A percentile compares a stretch with the other conserved stretches of the same genome.
phyloP scores from a whole-genome alignment of 2,113 vertebrate genomes.

The Serilophus lunatus region DNA sequence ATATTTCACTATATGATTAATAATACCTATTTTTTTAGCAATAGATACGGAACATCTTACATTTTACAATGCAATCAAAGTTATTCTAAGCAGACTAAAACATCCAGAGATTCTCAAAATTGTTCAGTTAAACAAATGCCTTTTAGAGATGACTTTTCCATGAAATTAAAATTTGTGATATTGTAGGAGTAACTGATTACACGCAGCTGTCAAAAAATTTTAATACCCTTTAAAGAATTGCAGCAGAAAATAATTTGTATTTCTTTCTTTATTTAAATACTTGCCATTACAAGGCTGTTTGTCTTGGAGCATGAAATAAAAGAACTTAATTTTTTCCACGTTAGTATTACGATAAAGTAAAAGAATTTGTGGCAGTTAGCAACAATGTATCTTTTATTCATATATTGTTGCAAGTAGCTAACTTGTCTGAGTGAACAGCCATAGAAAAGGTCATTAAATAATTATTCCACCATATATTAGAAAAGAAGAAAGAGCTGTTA shows the following conservation, averaged over 20 bases:
- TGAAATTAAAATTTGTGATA: not conserved
- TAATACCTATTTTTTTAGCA: not conserved
- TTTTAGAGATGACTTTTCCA: not conserved
- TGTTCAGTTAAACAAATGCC: not conserved
- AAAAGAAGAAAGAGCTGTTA: not conserved
- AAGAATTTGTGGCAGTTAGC: constrained; percentile 20
- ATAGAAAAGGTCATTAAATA: not conserved
- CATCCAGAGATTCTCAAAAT: not conserved
- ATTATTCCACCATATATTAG: not conserved
- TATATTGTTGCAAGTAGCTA: not conserved
- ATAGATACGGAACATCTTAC: not conserved
- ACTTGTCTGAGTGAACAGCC: not conserved
- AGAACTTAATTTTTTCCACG: not conserved
- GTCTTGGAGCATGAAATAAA: constrained; percentile 35
- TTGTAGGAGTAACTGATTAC: not conserved
- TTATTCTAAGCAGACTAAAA: not conserved
- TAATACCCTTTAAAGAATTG: not conserved
- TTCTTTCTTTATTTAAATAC: not conserved
- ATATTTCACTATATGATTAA: not conserved
- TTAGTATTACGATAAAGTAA: constrained; percentile 1
- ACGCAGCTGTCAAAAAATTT: not conserved
- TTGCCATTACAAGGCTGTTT: not conserved
- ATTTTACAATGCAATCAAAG: not conserved
- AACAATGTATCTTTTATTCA: not conserved
- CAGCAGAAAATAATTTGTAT: not conserved